Conservation (phyloP, 2,888 invertebrate genomes). For the Lissocephala sabroskyi region DNA sequence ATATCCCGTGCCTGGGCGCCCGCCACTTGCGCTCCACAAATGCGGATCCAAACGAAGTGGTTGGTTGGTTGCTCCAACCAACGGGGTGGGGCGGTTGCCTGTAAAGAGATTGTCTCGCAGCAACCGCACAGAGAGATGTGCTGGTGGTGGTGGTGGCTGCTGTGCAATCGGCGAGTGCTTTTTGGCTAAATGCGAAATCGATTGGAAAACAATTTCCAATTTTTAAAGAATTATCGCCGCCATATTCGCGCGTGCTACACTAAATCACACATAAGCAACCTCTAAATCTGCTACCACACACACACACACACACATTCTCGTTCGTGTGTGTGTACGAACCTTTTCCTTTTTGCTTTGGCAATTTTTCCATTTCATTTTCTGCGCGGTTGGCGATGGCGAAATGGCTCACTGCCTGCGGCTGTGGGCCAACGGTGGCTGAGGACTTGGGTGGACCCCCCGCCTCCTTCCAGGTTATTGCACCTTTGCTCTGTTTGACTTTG, state of each 20-base stretch:
- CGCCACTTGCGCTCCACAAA: no score
- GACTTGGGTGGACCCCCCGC: slow-evolving; percentile 12
- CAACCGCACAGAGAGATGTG: no score
- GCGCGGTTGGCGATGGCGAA: slow-evolving; percentile 47
- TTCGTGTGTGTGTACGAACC: slow-evolving; percentile 27
- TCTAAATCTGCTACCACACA: slow-evolving; percentile 68
- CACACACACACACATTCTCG: slow-evolving; percentile 13
- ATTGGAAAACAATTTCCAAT: slow-evolving; percentile 73
- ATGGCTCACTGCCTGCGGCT: no score
- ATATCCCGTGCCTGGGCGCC: background rate
- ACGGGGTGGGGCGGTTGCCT: background rate
- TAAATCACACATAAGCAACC: slow-evolving; percentile 72
- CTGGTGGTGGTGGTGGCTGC: slow-evolving; percentile 12
- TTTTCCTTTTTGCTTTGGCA: slow-evolving; percentile 56
- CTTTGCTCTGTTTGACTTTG: no score
- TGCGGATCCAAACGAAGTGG: no score
- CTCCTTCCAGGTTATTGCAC: slow-evolving; percentile 58
- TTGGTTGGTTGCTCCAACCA: no score
- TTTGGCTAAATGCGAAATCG: slow-evolving; percentile 71
- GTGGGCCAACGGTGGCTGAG: slow-evolving; percentile 47
- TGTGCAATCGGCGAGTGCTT: slow-evolving; percentile 48
- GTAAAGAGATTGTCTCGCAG: slow-evolving; percentile 40
- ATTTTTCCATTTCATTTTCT: slow-evolving; percentile 64
- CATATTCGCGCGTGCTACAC: slow-evolving; percentile 72
- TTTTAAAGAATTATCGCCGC: slow-evolving; percentile 72